Evolutionary conservation across 2,888 invertebrate species (phyloP).

Genomic region (Coecobrya sp.): DNA sequence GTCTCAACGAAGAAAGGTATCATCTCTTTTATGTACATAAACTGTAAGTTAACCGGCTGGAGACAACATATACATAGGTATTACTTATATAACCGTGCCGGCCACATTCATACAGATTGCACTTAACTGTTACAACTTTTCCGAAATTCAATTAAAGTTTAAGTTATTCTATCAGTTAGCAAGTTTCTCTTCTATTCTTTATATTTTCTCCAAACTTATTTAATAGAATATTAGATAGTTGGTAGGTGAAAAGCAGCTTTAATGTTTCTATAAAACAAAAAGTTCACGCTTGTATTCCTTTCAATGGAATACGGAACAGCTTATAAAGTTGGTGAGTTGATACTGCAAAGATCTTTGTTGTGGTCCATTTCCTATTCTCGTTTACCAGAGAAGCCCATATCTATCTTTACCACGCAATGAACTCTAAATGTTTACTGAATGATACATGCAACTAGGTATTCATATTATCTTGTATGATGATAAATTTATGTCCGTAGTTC

Average conservation of each 20-base stretch:
- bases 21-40: too few species aligned
- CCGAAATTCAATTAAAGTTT: neutral
- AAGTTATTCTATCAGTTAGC: constrained; percentile 7
- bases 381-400: neutral
- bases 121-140: neutral
- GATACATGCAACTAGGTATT: neutral
- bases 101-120: neutral
- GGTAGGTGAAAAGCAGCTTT: neutral
- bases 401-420: neutral
- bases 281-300: neutral
- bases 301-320: neutral
- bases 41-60: too few species aligned
- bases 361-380: neutral
- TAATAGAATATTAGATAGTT: neutral
- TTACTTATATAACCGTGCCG: too few species aligned
- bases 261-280: constrained; percentile 5
- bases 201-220: neutral
- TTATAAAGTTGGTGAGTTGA: neutral
- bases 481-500: too few species aligned
- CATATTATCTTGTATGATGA: neutral
- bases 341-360: neutral
- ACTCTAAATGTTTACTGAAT: neutral
- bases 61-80: too few species aligned
- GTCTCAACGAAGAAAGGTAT: neutral
- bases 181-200: neutral